Conservation (phyloP, 2,113 vertebrate genomes). For the Neoarius graeffei region DNA sequence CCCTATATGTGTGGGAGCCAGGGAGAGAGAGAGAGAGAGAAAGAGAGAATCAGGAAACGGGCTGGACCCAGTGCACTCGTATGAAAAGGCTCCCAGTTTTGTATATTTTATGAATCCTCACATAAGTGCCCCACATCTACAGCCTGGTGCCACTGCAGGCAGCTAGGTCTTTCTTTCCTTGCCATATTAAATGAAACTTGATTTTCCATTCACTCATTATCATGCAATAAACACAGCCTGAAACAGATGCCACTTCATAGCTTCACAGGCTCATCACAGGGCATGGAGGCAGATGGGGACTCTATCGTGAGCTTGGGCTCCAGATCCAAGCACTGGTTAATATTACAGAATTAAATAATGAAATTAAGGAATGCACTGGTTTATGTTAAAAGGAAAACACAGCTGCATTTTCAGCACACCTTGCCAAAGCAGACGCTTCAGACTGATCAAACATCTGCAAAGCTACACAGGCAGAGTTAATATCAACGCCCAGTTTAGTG, state of each 20-base stretch:
- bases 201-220: slow-evolving; percentile 45
- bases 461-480: background rate
- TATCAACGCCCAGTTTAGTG: background rate
- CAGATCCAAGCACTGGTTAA: background rate
- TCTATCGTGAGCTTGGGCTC: background rate
- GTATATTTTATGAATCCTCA: slow-evolving; percentile 22
- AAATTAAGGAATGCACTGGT: slow-evolving; percentile 7
- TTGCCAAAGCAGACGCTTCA: background rate
- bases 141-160: slow-evolving; percentile 3
- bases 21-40: background rate
- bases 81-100: background rate
- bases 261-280: background rate
- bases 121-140: slow-evolving; percentile 11
- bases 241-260: slow-evolving; percentile 22
- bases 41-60: background rate
- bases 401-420: slow-evolving; percentile 22
- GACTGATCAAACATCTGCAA: background rate
- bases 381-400: background rate
- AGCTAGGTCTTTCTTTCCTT: slow-evolving; percentile 22
- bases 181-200: slow-evolving; percentile 25
- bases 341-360: slow-evolving; percentile 8
- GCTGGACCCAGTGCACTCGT: background rate
- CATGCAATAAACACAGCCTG: slow-evolving; percentile 17
- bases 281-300: background rate
- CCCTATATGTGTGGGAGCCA: background rate